phyloP scores from a whole-genome alignment of 2,888 invertebrate species.

The Cyclophora punctaria region DNA sequence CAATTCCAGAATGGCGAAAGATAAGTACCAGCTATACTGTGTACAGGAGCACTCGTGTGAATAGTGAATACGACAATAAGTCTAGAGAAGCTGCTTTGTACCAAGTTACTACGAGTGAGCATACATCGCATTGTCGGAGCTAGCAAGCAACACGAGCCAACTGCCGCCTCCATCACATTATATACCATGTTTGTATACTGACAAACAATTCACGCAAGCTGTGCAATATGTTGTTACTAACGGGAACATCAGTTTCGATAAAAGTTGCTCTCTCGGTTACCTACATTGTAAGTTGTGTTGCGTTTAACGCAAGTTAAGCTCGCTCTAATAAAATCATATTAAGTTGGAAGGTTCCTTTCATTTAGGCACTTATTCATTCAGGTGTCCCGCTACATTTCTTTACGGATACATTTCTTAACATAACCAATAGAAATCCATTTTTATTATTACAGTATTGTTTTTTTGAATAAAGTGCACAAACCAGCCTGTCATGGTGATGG shows the following conservation, averaged over 20 bases:
- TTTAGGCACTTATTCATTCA: no score
- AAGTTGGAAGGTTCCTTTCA: no score
- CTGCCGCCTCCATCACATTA: conserved; percentile 8
- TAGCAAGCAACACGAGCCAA: conserved; percentile 14
- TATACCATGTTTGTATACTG: conserved; percentile 1
- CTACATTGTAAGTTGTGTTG: no score
- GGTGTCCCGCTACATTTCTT: no score
- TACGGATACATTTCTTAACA: no score
- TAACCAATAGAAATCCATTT: no score
- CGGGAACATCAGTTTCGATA: conserved; percentile 1
- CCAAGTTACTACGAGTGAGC: conserved; percentile 16
- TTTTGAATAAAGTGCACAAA: no score
- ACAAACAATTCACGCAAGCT: conserved; percentile 9
- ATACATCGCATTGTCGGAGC: conserved; percentile 15
- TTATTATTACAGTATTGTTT: no score
- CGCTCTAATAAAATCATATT: no score
- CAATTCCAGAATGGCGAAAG: not conserved
- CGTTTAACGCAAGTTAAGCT: no score
- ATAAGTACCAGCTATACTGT: not conserved
- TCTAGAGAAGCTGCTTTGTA: conserved; percentile 21
- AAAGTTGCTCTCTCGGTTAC: conserved; percentile 7
- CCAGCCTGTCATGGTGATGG: no score
- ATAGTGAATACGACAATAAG: conserved; percentile 19
- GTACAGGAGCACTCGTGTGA: conserved; percentile 14
- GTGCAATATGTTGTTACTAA: conserved; percentile 5